Evolutionary conservation across 2,888 invertebrate species (phyloP).

Genomic region (Adineta ricciae): DNA sequence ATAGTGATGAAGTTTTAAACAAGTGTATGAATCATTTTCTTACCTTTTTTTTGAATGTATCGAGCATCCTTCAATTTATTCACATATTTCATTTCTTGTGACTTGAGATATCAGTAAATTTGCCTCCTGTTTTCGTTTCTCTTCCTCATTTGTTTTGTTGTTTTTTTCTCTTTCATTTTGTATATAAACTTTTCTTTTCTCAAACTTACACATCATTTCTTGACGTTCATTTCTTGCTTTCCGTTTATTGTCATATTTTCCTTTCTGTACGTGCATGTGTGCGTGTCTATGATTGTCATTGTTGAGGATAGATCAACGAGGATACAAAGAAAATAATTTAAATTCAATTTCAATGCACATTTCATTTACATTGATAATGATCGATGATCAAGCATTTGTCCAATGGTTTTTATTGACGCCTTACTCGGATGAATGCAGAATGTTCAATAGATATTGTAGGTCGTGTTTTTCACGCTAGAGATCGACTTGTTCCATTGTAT

Average conservation of each 20-base stretch:
- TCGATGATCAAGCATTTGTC: no score
- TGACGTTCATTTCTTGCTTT: background rate
- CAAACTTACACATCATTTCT: background rate
- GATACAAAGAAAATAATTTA: background rate
- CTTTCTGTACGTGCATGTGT: background rate
- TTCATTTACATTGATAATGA: no score
- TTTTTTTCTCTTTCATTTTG: background rate
- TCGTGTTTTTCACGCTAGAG: no score
- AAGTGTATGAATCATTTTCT: background rate
- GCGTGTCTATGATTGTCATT: background rate
- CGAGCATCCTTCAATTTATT: background rate
- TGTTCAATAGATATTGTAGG: no score
- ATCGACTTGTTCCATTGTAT: no score
- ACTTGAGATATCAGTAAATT: background rate
- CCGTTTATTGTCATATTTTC: background rate
- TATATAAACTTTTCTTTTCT: background rate
- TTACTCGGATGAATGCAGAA: no score
- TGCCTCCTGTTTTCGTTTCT: background rate
- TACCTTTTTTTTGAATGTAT: background rate
- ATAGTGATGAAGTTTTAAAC: background rate
- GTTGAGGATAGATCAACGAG: background rate
- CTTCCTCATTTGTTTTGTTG: background rate
- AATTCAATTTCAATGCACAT: background rate
- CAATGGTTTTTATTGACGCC: no score
- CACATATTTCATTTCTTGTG: background rate